Percentiles rank a stretch among this genome's conserved stretches.
Conservation (phyloP, 2,113 vertebrate species). For the Edolisoma coerulescens region DNA sequence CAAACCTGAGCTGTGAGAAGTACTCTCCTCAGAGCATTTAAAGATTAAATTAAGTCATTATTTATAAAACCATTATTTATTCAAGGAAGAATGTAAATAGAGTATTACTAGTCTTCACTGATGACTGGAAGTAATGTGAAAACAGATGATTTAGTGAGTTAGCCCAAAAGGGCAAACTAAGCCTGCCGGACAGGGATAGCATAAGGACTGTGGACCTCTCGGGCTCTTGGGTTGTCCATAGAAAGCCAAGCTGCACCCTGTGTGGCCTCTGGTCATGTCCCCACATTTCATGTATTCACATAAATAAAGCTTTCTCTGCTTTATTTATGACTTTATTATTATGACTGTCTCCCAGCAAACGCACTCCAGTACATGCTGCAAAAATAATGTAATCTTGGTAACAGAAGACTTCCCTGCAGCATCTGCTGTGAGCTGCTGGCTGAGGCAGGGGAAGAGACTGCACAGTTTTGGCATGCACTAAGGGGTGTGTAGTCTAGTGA, state of each 20-base stretch:
- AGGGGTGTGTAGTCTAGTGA: not conserved
- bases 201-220: rapidly evolving
- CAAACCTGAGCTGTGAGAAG: not conserved
- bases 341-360: not conserved
- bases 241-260: not conserved
- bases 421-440: not conserved
- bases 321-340: not conserved
- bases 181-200: not conserved
- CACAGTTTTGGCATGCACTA: not conserved
- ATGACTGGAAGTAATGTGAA: not conserved
- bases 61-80: not conserved
- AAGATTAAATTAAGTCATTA: slow-evolving; percentile 8
- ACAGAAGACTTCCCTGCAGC: not conserved
- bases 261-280: not conserved
- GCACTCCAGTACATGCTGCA: not conserved
- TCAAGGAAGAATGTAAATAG: not conserved
- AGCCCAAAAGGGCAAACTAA: not conserved
- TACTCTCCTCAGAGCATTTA: not conserved
- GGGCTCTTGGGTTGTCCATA: not conserved
- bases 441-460: not conserved
- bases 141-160: not conserved
- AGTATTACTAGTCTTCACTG: not conserved
- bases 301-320: not conserved
- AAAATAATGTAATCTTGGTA: not conserved
- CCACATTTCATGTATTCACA: not conserved